Evolutionary conservation across 1,140 invertebrate species (phyloP).

Genomic region (Babylonia areolata): DNA sequence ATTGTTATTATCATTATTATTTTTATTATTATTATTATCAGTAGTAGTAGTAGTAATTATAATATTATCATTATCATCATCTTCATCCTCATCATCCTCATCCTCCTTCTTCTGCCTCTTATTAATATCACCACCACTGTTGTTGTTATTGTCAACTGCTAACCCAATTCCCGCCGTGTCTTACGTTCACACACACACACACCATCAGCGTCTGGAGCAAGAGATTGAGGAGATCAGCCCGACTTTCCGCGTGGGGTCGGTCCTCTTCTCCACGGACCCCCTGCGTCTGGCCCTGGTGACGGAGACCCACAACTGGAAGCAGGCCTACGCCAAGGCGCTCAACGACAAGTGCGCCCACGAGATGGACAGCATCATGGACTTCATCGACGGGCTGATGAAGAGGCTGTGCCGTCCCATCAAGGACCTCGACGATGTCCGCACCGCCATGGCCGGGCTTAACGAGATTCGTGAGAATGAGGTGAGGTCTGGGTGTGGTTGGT

Average conservation of each 20-base stretch:
- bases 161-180: too few relatives aligned
- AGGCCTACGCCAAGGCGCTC: constrained; percentile 91
- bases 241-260: constrained; percentile 73
- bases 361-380: constrained; percentile 84
- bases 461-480: constrained; percentile 93
- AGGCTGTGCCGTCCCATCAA: constrained; percentile 84
- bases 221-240: constrained; percentile 73
- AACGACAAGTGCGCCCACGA: constrained; percentile 94
- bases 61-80: too few relatives aligned
- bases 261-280: constrained; percentile 81
- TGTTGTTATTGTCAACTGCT: too few relatives aligned
- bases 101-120: too few relatives aligned
- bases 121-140: too few relatives aligned
- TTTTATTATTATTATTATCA: too few relatives aligned
- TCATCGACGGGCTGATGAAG: constrained; percentile 74
- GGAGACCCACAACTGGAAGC: constrained; percentile 90
- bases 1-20: too few relatives aligned
- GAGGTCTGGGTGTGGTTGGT: not conserved
- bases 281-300: constrained; percentile 89
- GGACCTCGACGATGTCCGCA: constrained; percentile 94
- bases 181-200: too few relatives aligned
- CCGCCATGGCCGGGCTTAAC: constrained; percentile 93
- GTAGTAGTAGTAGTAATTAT: too few relatives aligned
- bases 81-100: too few relatives aligned
- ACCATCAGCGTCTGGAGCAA: constrained; percentile 73